Evolutionary conservation across 1,140 invertebrate genomes (phyloP).

Genomic region (Orussus abietinus): DNA sequence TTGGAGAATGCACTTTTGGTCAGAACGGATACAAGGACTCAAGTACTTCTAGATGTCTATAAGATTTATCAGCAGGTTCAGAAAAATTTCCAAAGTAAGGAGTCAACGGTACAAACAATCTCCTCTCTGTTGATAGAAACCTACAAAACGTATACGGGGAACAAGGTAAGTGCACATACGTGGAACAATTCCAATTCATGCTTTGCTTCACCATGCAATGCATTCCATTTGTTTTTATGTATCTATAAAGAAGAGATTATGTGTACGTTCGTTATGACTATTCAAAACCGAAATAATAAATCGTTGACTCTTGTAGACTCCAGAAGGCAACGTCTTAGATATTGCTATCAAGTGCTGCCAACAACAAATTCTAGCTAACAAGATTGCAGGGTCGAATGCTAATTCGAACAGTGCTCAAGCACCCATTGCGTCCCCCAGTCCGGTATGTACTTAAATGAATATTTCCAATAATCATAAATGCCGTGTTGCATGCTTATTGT

Average conservation of each 20-base stretch:
- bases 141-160: constrained; percentile 55
- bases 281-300: constrained; percentile 9
- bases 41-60: constrained; percentile 61
- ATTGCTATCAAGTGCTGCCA: constrained; percentile 41
- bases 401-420: constrained; percentile 11
- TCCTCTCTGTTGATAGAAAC: constrained; percentile 59
- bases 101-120: constrained; percentile 48
- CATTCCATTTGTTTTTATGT: constrained; percentile 1
- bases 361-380: constrained; percentile 35
- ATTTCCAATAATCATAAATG: too few species aligned
- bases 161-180: constrained; percentile 38
- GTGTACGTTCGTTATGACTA: constrained; percentile 9
- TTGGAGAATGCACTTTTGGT: constrained; percentile 21
- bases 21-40: constrained; percentile 33
- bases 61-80: constrained; percentile 60
- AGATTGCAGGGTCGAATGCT: constrained; percentile 27
- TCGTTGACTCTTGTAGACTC: constrained; percentile 22
- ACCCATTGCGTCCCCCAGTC: constrained; percentile 17
- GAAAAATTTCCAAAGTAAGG: constrained; percentile 59
- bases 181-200: too few species aligned
- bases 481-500: too few species aligned
- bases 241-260: constrained; percentile 11
- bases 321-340: constrained; percentile 39
- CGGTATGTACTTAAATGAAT: constrained; percentile 27
- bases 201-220: constrained; percentile 2